phyloP scores from a whole-genome alignment of 1,140 invertebrate species.

The Galendromus occidentalis region DNA sequence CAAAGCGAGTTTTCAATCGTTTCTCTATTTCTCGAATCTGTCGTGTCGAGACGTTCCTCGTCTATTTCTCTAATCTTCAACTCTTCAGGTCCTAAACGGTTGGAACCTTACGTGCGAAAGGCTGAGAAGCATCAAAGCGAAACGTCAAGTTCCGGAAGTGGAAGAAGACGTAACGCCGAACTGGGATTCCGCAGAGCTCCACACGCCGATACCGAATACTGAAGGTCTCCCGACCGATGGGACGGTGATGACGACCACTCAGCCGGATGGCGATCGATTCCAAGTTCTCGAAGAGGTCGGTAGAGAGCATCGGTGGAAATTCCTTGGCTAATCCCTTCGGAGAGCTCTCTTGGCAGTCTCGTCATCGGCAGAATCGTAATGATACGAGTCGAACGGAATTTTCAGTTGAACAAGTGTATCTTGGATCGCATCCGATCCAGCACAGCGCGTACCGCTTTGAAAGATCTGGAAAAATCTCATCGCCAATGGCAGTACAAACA shows the following conservation, averaged over 20 bases:
- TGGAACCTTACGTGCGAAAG: background rate
- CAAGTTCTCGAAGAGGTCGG: too few species aligned
- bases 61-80: background rate
- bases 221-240: too few species aligned
- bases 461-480: background rate
- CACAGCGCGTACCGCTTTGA: background rate
- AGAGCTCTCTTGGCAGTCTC: too few species aligned
- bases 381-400: too few species aligned
- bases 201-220: too few species aligned
- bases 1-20: background rate
- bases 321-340: too few species aligned
- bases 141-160: background rate
- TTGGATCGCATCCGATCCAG: background rate
- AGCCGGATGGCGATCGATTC: too few species aligned
- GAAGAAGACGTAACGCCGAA: background rate
- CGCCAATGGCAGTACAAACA: constrained; percentile 1
- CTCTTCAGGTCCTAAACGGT: background rate
- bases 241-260: too few species aligned
- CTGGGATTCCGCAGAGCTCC: background rate
- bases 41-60: too few species aligned
- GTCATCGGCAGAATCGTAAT: too few species aligned
- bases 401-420: background rate
- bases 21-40: background rate
- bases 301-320: too few species aligned
- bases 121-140: background rate